Conservation (phyloP, 1,140 invertebrate genomes). For the Ruditapes philippinarum region DNA sequence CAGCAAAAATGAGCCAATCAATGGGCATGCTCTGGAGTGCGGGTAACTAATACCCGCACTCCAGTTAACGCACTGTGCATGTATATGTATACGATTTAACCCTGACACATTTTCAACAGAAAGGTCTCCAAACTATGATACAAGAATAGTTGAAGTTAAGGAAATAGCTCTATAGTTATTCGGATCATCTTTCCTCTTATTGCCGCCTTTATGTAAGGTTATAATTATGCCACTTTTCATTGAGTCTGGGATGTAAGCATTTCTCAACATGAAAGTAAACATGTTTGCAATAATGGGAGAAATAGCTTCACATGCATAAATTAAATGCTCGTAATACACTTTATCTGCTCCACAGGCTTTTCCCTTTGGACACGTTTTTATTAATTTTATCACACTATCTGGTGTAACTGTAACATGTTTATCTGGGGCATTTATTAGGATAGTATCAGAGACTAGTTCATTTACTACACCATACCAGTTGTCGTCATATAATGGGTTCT, state of each 20-base stretch:
- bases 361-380: conserved; percentile 6
- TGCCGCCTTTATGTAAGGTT: conserved; percentile 4
- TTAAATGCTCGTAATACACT: conserved; percentile 30
- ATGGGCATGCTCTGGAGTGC: too few species aligned
- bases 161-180: conserved; percentile 37
- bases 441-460: not conserved
- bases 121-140: too few species aligned
- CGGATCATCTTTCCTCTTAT: conserved; percentile 28
- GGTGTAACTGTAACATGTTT: not conserved
- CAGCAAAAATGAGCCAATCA: too few species aligned
- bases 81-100: too few species aligned
- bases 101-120: too few species aligned
- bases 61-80: too few species aligned
- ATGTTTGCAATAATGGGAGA: conserved; percentile 2
- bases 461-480: not conserved
- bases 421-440: not conserved
- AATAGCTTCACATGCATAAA: not conserved
- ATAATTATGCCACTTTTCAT: conserved; percentile 45
- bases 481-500: not conserved
- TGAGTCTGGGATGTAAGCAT: not conserved
- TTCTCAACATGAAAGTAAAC: conserved; percentile 4
- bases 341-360: conserved; percentile 23
- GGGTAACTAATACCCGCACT: too few species aligned
- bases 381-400: not conserved
- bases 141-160: conserved; percentile 12